These are phyloP conservation scores for Perccottus glenii DNA, from an alignment of 2,113 vertebrate genomes.

Conservation along the genomic window DNA sequence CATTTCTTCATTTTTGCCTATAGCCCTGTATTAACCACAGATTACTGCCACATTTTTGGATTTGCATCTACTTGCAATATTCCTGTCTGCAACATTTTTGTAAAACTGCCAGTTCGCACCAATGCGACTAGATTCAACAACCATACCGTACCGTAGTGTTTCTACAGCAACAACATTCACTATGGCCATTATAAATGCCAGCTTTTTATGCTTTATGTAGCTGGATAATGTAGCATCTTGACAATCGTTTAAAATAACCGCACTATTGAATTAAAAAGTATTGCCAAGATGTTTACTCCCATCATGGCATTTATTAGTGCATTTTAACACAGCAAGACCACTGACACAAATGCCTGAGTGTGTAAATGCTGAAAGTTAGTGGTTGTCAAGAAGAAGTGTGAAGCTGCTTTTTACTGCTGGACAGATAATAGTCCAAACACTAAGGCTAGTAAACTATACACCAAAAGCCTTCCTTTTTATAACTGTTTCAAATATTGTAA, in stretches of 20 bases:
- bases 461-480: too few species aligned
- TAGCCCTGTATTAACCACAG: neutral
- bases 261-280: too few species aligned
- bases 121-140: conserved; percentile 5
- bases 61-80: neutral
- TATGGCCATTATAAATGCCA: neutral
- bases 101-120: neutral
- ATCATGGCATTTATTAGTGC: too few species aligned
- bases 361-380: too few species aligned
- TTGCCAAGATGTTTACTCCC: too few species aligned
- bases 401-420: too few species aligned
- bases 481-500: too few species aligned
- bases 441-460: too few species aligned
- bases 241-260: neutral
- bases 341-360: too few species aligned
- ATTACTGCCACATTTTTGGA: neutral
- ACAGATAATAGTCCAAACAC: too few species aligned
- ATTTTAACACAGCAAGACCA: too few species aligned
- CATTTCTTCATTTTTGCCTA: neutral
- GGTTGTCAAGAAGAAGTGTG: too few species aligned
- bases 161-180: conserved; percentile 1
- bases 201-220: neutral
- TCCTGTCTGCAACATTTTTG: neutral
- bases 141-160: neutral
- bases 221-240: neutral